Evolutionary conservation across 2,888 invertebrate species (phyloP), one percentile per base, ranked within the genome.

Genomic region (Lycocerus yunnanus): DNA sequence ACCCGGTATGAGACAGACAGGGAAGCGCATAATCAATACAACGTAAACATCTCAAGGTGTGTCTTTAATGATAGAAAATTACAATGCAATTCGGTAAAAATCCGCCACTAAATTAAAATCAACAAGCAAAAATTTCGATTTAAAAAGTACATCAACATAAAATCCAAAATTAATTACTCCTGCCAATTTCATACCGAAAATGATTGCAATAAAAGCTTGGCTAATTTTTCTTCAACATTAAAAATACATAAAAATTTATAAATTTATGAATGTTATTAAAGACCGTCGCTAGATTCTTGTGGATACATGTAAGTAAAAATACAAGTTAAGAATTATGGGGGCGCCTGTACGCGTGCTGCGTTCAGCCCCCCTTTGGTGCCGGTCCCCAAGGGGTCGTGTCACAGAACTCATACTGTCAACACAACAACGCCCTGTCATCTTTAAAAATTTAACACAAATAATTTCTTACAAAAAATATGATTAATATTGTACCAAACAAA

Each of bases 191-290:
- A 65, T 72, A 43, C 63, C 58, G 20, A 68, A 72, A 72, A 68
- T 68, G 60, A 67, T 66, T 14, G 16, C 13, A 21, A 58, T 60
- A 71, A 71, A 72, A 68, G 24, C 43, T 43, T n/a, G 43, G 43
- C 43, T 43, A 43, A 43, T 43, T 68, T 72, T 24, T 65, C 15
- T 60, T 60, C 15, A 2, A 63, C 16, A 63, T 63, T 60, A 60
- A 60, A 63, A 70, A 43, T 69, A 75, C 66, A 69, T 72, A 71
- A 71, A 69, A 15, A 58, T 67, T 69, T 16, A 70, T 65, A 72
- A 77, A 79, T 79, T 77, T 79, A 79, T 79, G 75, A 74, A 72
- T 70, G 77, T 77, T 78, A 79, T 79, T 79, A 79, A 77, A 78
- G 71, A 72, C 79, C 78, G 79, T 78, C 79, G 73, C 76, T 78